A percentile compares a stretch with the other conserved stretches of the same genome.
These are phyloP conservation scores for Lithodes maja DNA, from an alignment of 2,888 invertebrate species.

Conservation along the genomic window DNA sequence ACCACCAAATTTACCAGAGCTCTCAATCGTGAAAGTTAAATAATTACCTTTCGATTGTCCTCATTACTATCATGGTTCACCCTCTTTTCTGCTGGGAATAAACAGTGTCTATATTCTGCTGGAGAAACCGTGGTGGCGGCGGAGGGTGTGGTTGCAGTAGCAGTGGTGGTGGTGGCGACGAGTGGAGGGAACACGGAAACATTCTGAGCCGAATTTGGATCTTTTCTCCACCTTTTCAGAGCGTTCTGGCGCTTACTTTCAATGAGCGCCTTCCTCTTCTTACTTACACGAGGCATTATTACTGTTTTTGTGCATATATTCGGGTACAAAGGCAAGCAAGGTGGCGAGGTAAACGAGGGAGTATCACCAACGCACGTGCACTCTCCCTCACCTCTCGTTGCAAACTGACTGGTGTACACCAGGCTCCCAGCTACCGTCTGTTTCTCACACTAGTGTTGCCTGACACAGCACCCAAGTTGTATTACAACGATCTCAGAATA, in stretches of 20 bases:
- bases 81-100: slow-evolving; percentile 13
- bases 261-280: not conserved
- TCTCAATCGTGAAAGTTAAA: not conserved
- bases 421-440: not conserved
- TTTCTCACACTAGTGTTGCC: not conserved
- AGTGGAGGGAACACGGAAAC: no score
- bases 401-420: not conserved
- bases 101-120: slow-evolving; percentile 8
- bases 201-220: no score
- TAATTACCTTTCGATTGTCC: not conserved
- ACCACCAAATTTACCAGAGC: not conserved
- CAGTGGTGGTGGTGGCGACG: no score
- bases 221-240: slow-evolving; percentile 22
- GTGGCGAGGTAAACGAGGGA: not conserved
- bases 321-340: not conserved
- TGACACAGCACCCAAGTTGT: not conserved
- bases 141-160: no score
- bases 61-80: not conserved
- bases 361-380: not conserved
- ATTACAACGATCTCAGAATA: not conserved
- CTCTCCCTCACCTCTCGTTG: not conserved
- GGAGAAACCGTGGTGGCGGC: not conserved
- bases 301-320: not conserved
- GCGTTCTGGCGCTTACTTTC: not conserved
- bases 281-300: not conserved